phyloP scores from a whole-genome alignment of 1,140 invertebrate genomes.

The Drosophila kanapiae region DNA sequence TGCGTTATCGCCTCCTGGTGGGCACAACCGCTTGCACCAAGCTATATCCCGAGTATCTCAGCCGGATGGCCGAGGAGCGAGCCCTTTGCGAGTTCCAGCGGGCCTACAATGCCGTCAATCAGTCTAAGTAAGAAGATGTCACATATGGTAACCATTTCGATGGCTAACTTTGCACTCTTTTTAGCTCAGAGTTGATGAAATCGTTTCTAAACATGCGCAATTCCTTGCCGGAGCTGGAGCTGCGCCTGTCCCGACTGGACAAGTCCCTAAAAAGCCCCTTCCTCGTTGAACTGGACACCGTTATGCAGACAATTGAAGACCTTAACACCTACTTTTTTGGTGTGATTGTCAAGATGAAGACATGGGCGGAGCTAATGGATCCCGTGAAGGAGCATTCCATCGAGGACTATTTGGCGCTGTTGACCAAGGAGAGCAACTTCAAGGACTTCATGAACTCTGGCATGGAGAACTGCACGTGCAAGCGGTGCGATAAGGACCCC shows the following conservation, averaged over 20 bases:
- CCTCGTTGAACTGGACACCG: conserved; percentile 16
- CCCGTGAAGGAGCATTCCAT: conserved; percentile 62
- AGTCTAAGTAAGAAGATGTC: conserved; percentile 50
- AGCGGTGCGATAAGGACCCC: conserved; percentile 64
- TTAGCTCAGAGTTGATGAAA: conserved; percentile 22
- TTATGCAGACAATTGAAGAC: conserved; percentile 54
- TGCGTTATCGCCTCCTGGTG: conserved; percentile 52
- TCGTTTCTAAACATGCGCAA: conserved; percentile 36
- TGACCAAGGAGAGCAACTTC: conserved; percentile 39
- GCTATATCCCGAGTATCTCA: conserved; percentile 65
- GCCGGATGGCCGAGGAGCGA: conserved; percentile 58
- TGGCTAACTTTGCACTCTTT: neutral
- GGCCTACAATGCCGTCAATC: conserved; percentile 45
- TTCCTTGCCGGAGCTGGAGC: conserved; percentile 39
- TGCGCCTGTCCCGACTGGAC: conserved; percentile 51
- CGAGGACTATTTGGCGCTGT: conserved; percentile 64
- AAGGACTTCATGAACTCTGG: conserved; percentile 52
- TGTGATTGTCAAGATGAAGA: conserved; percentile 49
- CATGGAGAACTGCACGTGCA: conserved; percentile 65
- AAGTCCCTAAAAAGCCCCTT: conserved; percentile 47
- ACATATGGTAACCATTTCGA: neutral
- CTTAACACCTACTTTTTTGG: conserved; percentile 65
- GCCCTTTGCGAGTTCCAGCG: conserved; percentile 63
- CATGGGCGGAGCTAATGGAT: conserved; percentile 68
- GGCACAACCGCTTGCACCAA: conserved; percentile 44